Conservation (phyloP, 1,140 invertebrate species). For the Conopomorpha cramerella region DNA sequence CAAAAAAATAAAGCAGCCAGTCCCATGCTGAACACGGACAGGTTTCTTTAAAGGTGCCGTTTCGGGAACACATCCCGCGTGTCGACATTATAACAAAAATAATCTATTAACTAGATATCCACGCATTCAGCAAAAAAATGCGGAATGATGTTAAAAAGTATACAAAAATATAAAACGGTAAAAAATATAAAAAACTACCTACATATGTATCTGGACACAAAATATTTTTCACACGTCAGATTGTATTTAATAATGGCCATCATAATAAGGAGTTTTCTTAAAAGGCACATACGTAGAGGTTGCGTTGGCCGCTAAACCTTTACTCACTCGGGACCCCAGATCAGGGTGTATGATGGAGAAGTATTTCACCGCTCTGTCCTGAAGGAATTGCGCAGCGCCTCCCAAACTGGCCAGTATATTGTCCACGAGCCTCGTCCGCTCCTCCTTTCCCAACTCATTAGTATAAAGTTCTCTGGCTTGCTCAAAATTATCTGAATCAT, state of each 20-base stretch:
- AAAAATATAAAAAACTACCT: no score
- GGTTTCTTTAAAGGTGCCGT: no score
- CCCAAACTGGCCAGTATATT: slow-evolving; percentile 81
- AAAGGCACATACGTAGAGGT: slow-evolving; percentile 34
- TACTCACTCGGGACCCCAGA: slow-evolving; percentile 66
- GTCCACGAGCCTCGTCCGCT: slow-evolving; percentile 72
- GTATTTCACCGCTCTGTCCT: slow-evolving; percentile 75
- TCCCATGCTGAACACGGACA: no score
- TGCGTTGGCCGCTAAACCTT: slow-evolving; percentile 59
- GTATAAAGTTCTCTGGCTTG: slow-evolving; percentile 83
- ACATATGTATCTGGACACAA: no score
- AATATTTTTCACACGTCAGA: no score
- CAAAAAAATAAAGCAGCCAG: no score
- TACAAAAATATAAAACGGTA: no score
- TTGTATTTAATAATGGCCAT: background rate
- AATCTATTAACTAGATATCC: no score
- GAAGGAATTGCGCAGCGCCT: slow-evolving; percentile 78
- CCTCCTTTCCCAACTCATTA: slow-evolving; percentile 75
- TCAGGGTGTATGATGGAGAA: slow-evolving; percentile 70
- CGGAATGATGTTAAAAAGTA: no score
- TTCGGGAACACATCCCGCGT: no score
- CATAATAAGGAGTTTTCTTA: background rate
- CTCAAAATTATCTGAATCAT: slow-evolving; percentile 80
- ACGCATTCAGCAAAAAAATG: no score
- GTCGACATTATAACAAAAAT: no score